Conservation (phyloP, 2,888 invertebrate genomes). For the Drosophila mulleri region DNA sequence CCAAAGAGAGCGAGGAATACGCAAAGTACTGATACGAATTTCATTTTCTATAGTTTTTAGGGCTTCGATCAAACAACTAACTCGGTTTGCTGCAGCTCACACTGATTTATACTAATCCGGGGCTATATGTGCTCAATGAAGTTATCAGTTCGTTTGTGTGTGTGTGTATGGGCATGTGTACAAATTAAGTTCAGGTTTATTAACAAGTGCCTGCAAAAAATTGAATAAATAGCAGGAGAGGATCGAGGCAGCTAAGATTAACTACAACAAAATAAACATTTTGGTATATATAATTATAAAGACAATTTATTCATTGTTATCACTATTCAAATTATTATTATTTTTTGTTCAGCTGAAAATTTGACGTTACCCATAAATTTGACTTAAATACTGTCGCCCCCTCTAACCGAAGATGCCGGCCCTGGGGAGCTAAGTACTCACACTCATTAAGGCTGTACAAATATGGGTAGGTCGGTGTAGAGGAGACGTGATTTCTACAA, state of each 20-base stretch:
- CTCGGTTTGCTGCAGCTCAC: conserved; percentile 3
- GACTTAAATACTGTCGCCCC: not conserved
- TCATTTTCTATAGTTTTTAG: conserved; percentile 37
- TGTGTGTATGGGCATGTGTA: conserved; percentile 4
- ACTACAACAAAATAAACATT: not conserved
- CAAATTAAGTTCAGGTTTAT: conserved; percentile 49
- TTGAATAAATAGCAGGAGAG: conserved; percentile 28
- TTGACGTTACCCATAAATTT: not conserved
- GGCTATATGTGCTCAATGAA: not conserved
- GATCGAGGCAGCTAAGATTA: not conserved
- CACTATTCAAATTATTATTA: not conserved
- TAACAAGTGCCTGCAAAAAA: conserved; percentile 59
- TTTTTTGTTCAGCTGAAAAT: not conserved
- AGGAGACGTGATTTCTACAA: not conserved
- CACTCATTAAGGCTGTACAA: not conserved
- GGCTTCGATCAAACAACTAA: conserved; percentile 44
- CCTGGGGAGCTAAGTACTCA: conserved; percentile 12
- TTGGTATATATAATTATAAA: not conserved
- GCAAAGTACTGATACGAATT: conserved; percentile 47
- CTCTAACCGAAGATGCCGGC: not conserved
- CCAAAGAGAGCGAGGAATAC: conserved; percentile 58
- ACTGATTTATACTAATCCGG: conserved; percentile 49
- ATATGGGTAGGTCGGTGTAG: not conserved
- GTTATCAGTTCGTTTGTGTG: conserved; percentile 16
- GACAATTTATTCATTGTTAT: not conserved